phyloP scores from a whole-genome alignment of 2,888 invertebrate genomes.

The Corythucha ciliata region DNA sequence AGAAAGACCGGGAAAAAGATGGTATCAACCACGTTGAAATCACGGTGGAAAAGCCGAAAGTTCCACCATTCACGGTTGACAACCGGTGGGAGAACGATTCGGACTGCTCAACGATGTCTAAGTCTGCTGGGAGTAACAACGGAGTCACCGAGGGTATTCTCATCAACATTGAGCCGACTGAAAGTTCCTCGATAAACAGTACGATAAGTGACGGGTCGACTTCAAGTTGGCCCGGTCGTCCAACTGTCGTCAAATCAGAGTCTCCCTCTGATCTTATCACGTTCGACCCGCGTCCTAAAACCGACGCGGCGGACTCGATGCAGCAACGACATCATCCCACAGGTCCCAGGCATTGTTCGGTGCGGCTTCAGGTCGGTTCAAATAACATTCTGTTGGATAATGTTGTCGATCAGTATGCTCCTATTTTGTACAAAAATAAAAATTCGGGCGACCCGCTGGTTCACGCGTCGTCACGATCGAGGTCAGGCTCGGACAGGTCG shows the following conservation, averaged over 20 bases:
- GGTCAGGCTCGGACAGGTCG: conserved; percentile 24
- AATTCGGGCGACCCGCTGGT: conserved; percentile 26
- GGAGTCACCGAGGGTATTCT: conserved; percentile 30
- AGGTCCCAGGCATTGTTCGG: conserved; percentile 66
- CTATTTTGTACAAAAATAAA: conserved; percentile 56
- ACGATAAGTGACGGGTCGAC: conserved; percentile 20
- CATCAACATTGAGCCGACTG: conserved; percentile 29
- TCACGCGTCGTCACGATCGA: conserved; percentile 23
- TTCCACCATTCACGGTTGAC: conserved; percentile 7
- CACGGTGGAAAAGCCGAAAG: conserved; percentile 16
- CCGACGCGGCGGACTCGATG: conserved; percentile 6
- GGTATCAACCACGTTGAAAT: conserved; percentile 19
- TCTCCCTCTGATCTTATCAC: conserved; percentile 27
- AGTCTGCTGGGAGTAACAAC: conserved; percentile 10
- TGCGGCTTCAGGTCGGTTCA: conserved; percentile 65
- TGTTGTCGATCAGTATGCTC: conserved; percentile 47
- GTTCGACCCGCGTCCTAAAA: conserved; percentile 27
- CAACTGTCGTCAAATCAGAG: conserved; percentile 21
- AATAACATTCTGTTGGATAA: conserved; percentile 73
- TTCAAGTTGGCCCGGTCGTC: conserved; percentile 23
- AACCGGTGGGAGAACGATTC: conserved; percentile 13
- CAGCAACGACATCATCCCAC: conserved; percentile 1
- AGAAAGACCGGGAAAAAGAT: conserved; percentile 15
- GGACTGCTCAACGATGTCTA: conserved; percentile 14
- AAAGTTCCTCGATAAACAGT: conserved; percentile 20